A percentile compares a stretch with the other conserved stretches of the same genome.
These are phyloP conservation scores for Darevskia nairensis DNA, from an alignment of 2,797 vertebrate species.

Conservation along the genomic window DNA sequence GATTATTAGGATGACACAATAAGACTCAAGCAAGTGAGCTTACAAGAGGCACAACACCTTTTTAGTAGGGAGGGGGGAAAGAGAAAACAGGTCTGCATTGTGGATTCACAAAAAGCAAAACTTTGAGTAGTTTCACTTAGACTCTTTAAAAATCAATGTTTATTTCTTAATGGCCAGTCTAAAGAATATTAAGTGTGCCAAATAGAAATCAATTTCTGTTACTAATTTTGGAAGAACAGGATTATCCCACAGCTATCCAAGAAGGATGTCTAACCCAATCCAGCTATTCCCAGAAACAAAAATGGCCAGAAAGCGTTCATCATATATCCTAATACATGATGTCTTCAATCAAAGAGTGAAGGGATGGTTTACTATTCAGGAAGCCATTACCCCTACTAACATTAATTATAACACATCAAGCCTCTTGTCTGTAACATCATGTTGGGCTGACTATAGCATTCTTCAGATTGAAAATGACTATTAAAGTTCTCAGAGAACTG, in stretches of 20 bases:
- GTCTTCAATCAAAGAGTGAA: conserved; percentile 15
- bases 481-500: neutral
- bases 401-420: neutral
- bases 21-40: neutral
- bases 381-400: conserved; percentile 4
- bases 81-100: neutral
- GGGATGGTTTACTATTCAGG: neutral
- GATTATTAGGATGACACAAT: neutral
- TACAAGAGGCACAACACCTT: neutral
- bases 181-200: conserved; percentile 4
- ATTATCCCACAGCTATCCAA: conserved; percentile 2
- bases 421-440: neutral
- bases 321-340: conserved; percentile 1
- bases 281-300: neutral
- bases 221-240: neutral
- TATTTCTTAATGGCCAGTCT: fast-evolving
- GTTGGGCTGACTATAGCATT: neutral
- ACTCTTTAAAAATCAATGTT: neutral
- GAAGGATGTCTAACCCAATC: conserved; percentile 45
- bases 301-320: neutral
- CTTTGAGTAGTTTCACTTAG: neutral
- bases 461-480: neutral
- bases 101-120: neutral
- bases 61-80: neutral
- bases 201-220: neutral